phyloP scores from a whole-genome alignment of 2,888 invertebrate genomes.

The Archips xylosteana region DNA sequence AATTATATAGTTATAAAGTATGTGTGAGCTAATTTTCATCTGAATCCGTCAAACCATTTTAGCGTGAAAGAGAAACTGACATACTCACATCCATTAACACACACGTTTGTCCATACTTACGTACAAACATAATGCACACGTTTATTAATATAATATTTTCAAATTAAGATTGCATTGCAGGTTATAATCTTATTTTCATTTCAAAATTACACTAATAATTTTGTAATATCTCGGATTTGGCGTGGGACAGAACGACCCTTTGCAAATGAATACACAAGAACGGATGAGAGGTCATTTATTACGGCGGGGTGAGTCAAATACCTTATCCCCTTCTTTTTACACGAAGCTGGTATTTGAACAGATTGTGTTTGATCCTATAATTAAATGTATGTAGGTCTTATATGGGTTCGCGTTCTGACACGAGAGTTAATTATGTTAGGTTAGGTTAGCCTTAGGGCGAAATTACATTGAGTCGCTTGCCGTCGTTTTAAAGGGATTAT shows the following conservation, averaged over 20 bases:
- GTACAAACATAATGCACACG: too few relatives aligned
- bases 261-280: background rate
- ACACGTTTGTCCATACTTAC: too few relatives aligned
- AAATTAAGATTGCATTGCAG: too few relatives aligned
- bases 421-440: background rate
- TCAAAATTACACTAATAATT: background rate
- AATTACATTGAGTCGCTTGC: background rate
- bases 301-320: constrained; percentile 1
- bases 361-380: constrained; percentile 2
- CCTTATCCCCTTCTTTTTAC: background rate
- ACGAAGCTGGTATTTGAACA: constrained; percentile 2
- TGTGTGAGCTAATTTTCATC: too few relatives aligned
- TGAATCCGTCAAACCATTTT: too few relatives aligned
- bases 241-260: background rate
- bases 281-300: constrained; percentile 1
- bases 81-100: too few relatives aligned
- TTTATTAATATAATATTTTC: too few relatives aligned
- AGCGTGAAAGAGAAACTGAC: too few relatives aligned
- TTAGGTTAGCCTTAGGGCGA: background rate
- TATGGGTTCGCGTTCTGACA: background rate
- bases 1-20: too few relatives aligned
- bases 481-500: background rate
- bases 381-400: constrained; percentile 1
- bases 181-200: background rate
- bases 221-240: background rate